Evolutionary conservation across 1,140 invertebrate species (phyloP).

Genomic region (Himalopsyche phryganea): DNA sequence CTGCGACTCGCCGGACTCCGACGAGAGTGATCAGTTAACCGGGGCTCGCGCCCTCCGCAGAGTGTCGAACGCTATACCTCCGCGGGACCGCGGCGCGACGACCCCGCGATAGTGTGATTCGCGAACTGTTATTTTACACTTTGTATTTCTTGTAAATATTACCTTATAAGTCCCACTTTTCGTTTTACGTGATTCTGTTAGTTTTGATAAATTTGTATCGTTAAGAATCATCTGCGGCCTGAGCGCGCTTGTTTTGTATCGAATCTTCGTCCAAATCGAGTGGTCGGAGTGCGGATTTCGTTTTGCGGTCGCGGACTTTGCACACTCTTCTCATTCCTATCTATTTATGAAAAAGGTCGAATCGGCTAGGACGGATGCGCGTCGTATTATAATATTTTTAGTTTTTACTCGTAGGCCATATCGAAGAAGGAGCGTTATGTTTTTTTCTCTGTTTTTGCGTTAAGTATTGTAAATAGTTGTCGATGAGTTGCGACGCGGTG

Average conservation of each 20-base stretch:
- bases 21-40: not conserved
- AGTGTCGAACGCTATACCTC: not conserved
- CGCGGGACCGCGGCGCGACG: not conserved
- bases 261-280: constrained; percentile 9
- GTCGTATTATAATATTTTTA: constrained; percentile 18
- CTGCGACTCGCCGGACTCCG: not conserved
- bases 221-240: constrained; percentile 20
- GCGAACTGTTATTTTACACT: constrained; percentile 16
- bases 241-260: constrained; percentile 22
- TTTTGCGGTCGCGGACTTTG: too few relatives aligned
- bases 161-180: constrained; percentile 2
- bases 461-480: constrained; percentile 14
- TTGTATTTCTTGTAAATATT: constrained; percentile 25
- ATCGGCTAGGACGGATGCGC: constrained; percentile 27
- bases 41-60: not conserved
- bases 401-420: constrained; percentile 22
- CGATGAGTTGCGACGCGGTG: not conserved
- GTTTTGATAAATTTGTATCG: constrained; percentile 22
- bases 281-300: not conserved
- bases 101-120: constrained; percentile 4
- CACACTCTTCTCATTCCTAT: constrained; percentile 15
- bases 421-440: constrained; percentile 14
- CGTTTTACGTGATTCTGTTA: constrained; percentile 15
- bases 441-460: constrained; percentile 7
- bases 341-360: constrained; percentile 28